Conservation (phyloP, 2,113 vertebrate genomes). For the Jaculus jaculus region DNA sequence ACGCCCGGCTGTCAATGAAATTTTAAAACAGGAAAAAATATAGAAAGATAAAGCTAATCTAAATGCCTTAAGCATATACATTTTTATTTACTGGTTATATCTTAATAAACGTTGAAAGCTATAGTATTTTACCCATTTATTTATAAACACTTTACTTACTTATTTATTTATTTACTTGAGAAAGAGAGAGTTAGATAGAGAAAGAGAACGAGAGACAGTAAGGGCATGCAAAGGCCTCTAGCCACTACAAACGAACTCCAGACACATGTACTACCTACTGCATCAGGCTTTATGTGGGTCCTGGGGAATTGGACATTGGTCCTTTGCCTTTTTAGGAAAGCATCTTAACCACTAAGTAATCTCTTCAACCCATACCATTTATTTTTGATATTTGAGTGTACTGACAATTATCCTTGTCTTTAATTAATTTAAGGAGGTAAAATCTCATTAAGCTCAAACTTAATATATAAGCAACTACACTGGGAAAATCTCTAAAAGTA, state of each 20-base stretch:
- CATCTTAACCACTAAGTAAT: too few species aligned
- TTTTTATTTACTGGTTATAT: background rate
- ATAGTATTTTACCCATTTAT: background rate
- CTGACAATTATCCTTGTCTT: background rate
- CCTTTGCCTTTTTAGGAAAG: too few species aligned
- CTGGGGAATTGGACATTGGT: too few species aligned
- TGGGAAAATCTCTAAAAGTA: background rate
- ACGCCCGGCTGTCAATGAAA: too few species aligned
- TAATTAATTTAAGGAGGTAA: slow-evolving; percentile 49
- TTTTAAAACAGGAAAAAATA: background rate
- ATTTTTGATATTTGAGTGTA: background rate
- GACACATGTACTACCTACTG: too few species aligned
- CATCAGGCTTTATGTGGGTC: too few species aligned
- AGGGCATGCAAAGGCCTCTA: too few species aligned
- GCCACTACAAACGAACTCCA: too few species aligned
- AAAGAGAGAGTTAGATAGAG: too few species aligned
- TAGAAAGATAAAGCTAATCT: background rate
- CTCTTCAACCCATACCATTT: too few species aligned
- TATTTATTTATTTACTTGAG: too few species aligned
- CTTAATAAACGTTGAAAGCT: background rate
- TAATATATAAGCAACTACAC: background rate
- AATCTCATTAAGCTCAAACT: background rate
- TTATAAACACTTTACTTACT: background rate
- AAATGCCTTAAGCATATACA: background rate
- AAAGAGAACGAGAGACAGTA: too few species aligned